phyloP scores from a whole-genome alignment of 1,140 invertebrate genomes.

The Papilio polytes region DNA sequence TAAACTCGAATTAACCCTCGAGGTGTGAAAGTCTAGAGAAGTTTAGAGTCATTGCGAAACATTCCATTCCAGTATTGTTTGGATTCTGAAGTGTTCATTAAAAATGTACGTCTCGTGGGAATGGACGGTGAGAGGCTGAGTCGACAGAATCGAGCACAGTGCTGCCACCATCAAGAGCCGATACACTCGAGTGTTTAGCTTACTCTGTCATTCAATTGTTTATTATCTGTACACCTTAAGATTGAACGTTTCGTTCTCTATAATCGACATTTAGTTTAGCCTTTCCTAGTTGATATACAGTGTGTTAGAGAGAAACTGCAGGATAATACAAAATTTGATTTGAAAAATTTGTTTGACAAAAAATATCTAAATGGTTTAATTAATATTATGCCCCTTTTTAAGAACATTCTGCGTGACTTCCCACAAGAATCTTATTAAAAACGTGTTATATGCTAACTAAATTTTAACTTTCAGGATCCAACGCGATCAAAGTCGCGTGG shows the following conservation, averaged over 20 bases:
- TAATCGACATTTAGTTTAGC: constrained; percentile 9
- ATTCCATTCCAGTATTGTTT: constrained; percentile 24
- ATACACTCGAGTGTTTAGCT: constrained; percentile 21
- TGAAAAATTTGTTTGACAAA: too few species aligned
- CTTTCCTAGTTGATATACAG: background rate
- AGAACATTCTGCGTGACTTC: background rate
- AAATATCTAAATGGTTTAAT: too few species aligned
- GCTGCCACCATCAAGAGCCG: constrained; percentile 51
- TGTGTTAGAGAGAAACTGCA: background rate
- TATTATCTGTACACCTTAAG: constrained; percentile 12
- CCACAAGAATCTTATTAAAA: background rate
- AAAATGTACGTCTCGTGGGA: constrained; percentile 55
- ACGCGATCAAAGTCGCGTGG: background rate
- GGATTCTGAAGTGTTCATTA: constrained; percentile 59
- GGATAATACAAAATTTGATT: too few species aligned
- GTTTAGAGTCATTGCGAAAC: constrained; percentile 24
- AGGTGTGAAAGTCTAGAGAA: constrained; percentile 21
- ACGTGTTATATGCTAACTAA: background rate
- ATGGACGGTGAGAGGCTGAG: constrained; percentile 62
- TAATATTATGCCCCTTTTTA: background rate
- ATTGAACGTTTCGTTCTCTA: background rate
- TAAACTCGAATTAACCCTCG: constrained; percentile 13
- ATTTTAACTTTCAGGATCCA: background rate
- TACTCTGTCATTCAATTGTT: constrained; percentile 28
- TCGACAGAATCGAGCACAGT: constrained; percentile 58